Conservation (phyloP, 2,888 invertebrate species). For the Phyto melanocephala region DNA sequence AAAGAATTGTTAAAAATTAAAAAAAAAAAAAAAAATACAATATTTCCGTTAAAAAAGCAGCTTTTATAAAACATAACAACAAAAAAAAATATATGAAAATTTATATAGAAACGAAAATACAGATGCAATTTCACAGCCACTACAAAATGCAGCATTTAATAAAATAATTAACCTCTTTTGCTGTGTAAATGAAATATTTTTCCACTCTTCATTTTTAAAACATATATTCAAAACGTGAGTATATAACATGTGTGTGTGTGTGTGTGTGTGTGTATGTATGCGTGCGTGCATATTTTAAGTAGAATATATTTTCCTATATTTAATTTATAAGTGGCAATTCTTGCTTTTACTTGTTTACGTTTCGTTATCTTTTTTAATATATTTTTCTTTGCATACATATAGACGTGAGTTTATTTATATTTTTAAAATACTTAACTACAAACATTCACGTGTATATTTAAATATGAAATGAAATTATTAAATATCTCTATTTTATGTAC, state of each 20-base stretch:
- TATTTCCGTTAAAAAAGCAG: conserved; percentile 19
- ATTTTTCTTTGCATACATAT: not conserved
- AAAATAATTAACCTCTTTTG: conserved; percentile 55
- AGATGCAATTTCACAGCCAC: conserved; percentile 4
- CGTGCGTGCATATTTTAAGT: conserved; percentile 4
- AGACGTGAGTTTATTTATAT: not conserved
- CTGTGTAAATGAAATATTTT: conserved; percentile 36
- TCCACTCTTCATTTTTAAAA: conserved; percentile 15
- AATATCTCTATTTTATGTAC: conserved; percentile 18
- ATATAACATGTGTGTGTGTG: not conserved
- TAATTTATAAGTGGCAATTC: conserved; percentile 34
- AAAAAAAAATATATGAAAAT: not conserved
- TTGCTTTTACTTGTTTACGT: conserved; percentile 1
- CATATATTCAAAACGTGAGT: not conserved
- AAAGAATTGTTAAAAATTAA: too few relatives aligned
- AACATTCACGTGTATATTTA: not conserved
- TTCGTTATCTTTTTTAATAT: not conserved
- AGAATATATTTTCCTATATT: conserved; percentile 23
- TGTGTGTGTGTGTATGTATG: not conserved
- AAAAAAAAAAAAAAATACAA: not conserved
- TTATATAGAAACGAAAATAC: conserved; percentile 2
- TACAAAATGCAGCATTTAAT: conserved; percentile 44
- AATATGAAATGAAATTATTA: conserved; percentile 16
- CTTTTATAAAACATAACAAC: not conserved
- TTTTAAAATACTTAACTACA: conserved; percentile 1